These are phyloP conservation scores for Hydropsyche tenuis DNA, from an alignment of 1,140 invertebrate species.

Conservation along the genomic window DNA sequence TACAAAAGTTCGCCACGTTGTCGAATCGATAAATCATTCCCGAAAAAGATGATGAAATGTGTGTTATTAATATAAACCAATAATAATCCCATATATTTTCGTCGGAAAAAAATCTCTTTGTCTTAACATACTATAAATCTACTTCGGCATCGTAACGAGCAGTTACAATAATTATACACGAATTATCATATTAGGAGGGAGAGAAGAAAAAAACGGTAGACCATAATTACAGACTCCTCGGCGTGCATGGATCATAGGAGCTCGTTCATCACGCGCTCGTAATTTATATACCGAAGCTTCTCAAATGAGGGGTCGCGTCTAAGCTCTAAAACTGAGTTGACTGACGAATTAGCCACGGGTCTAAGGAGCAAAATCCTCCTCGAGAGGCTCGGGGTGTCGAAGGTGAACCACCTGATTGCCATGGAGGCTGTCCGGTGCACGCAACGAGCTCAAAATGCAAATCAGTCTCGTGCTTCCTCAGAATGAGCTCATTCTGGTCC, in stretches of 20 bases:
- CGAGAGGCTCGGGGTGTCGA: background rate
- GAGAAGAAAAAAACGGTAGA: slow-evolving; percentile 16
- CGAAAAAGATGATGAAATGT: background rate
- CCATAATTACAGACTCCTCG: background rate
- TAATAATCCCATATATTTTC: slow-evolving; percentile 7
- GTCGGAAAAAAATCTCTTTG: slow-evolving; percentile 14
- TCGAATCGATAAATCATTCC: slow-evolving; percentile 6
- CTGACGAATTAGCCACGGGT: too few species aligned
- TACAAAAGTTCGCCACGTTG: slow-evolving; percentile 1
- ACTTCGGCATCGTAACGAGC: slow-evolving; percentile 11
- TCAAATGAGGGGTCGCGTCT: slow-evolving; percentile 4
- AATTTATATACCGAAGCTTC: background rate
- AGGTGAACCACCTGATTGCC: slow-evolving; percentile 20
- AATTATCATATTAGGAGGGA: slow-evolving; percentile 17
- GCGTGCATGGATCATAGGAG: background rate
- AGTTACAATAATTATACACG: slow-evolving; percentile 20
- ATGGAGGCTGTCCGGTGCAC: background rate
- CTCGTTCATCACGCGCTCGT: slow-evolving; percentile 21
- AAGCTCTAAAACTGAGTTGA: background rate
- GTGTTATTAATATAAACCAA: slow-evolving; percentile 7
- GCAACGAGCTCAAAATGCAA: slow-evolving; percentile 19
- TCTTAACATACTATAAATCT: slow-evolving; percentile 9
- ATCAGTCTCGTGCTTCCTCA: slow-evolving; percentile 7
- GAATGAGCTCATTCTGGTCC: slow-evolving; percentile 3
- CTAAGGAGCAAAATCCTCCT: too few species aligned